phyloP scores from a whole-genome alignment of 2,113 vertebrate species.

The Otocyon megalotis region DNA sequence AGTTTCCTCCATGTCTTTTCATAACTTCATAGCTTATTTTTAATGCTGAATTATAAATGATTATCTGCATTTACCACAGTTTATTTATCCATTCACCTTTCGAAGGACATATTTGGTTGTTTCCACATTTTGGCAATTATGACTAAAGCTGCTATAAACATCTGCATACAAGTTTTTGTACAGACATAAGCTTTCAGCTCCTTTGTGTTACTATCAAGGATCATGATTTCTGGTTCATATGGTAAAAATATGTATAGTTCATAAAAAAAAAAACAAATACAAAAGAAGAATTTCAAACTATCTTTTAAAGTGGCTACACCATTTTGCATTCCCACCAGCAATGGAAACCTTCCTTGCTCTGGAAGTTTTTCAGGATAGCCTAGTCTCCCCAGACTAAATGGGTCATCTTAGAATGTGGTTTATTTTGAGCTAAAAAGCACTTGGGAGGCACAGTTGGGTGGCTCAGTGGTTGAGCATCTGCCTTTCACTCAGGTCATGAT shows the following conservation, averaged over 20 bases:
- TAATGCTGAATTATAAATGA: background rate
- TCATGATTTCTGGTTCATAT: background rate
- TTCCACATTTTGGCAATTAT: background rate
- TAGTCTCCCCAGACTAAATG: too few relatives aligned
- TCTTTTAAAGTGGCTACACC: background rate
- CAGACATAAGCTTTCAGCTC: background rate
- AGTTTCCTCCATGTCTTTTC: background rate
- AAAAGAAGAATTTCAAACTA: background rate
- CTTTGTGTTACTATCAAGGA: background rate
- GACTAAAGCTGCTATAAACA: background rate
- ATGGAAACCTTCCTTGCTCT: too few relatives aligned
- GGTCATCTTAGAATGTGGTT: too few relatives aligned
- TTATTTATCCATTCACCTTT: background rate
- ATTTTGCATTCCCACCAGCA: background rate
- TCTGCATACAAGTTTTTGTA: background rate
- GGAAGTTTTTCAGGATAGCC: too few relatives aligned
- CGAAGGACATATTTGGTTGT: background rate
- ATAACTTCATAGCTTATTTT: background rate
- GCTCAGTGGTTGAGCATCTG: too few relatives aligned
- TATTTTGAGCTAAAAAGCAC: too few relatives aligned
- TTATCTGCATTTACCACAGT: background rate
- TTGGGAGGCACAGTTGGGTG: too few relatives aligned
- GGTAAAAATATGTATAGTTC: background rate
- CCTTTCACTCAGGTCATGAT: too few relatives aligned
- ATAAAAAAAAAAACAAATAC: background rate